Percentiles rank a stretch among this genome's conserved stretches.
Evolutionary conservation across 2,113 vertebrate genomes (phyloP).

Genomic region (Nematolebias whitei): DNA sequence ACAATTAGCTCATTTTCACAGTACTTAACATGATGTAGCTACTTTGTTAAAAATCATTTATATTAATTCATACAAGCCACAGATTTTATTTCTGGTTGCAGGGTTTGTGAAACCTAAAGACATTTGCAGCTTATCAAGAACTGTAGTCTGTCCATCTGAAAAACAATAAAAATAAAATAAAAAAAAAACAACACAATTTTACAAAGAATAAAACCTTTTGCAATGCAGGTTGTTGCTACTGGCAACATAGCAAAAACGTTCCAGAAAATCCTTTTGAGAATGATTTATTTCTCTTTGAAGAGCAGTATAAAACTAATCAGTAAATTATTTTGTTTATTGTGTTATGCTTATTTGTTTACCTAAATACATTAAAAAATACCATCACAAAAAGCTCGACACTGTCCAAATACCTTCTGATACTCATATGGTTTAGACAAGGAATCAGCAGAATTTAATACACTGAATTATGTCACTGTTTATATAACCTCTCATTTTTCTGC

Average conservation of each 20-base stretch:
- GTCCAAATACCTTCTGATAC: background rate
- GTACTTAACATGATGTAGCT: background rate
- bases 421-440: background rate
- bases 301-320: slow-evolving; percentile 7
- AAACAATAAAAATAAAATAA: slow-evolving; percentile 52
- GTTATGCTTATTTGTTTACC: background rate
- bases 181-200: slow-evolving; percentile 40
- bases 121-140: slow-evolving; percentile 19
- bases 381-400: background rate
- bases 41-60: slow-evolving; percentile 8
- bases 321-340: background rate
- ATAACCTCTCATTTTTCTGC: background rate
- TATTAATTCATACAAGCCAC: slow-evolving; percentile 12
- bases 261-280: slow-evolving; percentile 34
- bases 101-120: slow-evolving; percentile 1
- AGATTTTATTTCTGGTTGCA: slow-evolving; percentile 26
- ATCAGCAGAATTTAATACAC: background rate
- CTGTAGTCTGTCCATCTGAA: background rate
- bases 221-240: slow-evolving; percentile 63
- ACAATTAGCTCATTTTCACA: background rate
- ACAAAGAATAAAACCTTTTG: slow-evolving; percentile 49
- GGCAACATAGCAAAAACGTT: slow-evolving; percentile 32
- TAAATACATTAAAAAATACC: background rate
- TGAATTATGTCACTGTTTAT: background rate
- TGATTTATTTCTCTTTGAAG: slow-evolving; percentile 16